Percentiles rank a stretch among this genome's conserved stretches.
These are phyloP conservation scores for Manduca sexta DNA, from an alignment of 1,140 invertebrate species.

Conservation along the genomic window DNA sequence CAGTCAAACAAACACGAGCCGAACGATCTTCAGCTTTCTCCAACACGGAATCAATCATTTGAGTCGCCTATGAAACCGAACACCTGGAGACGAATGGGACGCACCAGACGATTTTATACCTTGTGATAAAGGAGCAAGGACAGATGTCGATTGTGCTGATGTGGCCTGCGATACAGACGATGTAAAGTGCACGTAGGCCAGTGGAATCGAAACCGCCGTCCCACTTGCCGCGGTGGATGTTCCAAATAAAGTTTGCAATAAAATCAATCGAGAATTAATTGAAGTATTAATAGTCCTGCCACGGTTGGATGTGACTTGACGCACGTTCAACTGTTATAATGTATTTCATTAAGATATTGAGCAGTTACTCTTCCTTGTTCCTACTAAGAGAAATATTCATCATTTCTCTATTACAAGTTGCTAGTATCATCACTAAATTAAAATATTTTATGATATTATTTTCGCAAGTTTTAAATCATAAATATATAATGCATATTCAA, in stretches of 20 bases:
- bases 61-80: slow-evolving; percentile 12
- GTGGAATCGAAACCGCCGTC: slow-evolving; percentile 21
- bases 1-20: slow-evolving; percentile 25
- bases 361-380: too few relatives aligned
- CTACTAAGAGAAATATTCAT: too few relatives aligned
- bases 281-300: slow-evolving; percentile 12
- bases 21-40: slow-evolving; percentile 31
- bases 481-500: too few relatives aligned
- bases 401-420: too few relatives aligned
- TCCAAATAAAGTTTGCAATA: slow-evolving; percentile 34
- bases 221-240: slow-evolving; percentile 22
- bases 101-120: slow-evolving; percentile 6
- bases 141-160: background rate
- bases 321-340: too few relatives aligned
- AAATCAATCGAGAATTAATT: slow-evolving; percentile 26
- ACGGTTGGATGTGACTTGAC: slow-evolving; percentile 7
- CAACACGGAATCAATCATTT: slow-evolving; percentile 24
- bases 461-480: too few relatives aligned
- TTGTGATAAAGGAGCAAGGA: slow-evolving; percentile 11
- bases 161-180: slow-evolving; percentile 3
- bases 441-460: too few relatives aligned
- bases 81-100: slow-evolving; percentile 4
- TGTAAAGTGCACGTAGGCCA: slow-evolving; percentile 20
- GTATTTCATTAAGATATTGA: too few relatives aligned
- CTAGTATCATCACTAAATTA: too few relatives aligned